Base-by-base conservation (phyloP, 2,797 vertebrate species). In the Hippoglossus hippoglossus region DNA sequence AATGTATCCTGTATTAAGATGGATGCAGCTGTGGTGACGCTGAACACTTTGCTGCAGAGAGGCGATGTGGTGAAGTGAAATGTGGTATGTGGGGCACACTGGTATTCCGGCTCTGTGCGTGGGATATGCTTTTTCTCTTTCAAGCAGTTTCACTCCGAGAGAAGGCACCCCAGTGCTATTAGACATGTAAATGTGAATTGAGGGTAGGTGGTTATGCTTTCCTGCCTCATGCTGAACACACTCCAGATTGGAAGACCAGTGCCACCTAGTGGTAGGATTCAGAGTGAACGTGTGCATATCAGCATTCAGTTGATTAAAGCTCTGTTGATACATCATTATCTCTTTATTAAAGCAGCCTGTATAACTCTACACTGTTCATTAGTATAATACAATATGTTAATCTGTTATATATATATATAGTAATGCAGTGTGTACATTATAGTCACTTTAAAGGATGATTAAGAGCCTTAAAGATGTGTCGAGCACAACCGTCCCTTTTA, bases 171-270 rank as follows among this genome's bases (percentile, higher is more conserved):
- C 69, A 72, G 71, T 71, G 55, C 80, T 81, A 85, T 90, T 80
- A 88, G 83, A 88, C 83, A 87, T 93, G 88, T 89, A 90, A 84
- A 92, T 90, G 85, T 75, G 87, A 89, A 89, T 85, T 83, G 62
- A 75, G 84, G 77, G 90, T 91, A 90, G 90, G 92, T 83, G 93
- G 91, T 89, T 89, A 76, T 81, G 88, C 84, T 85, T 85, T 70
- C 67, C 73, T 78, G 63, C 69, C 71, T 71, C 81, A 77, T 80
- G 65, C 71, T 69, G 65, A 55, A 25, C 59, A 63, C 26, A 52
- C 31, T 85, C 51, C 75, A 88, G 56, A 75, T 87, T 87, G 67
- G 90, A 85, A 91, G 83, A 87, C 82, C 79, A 94, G 83, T 93
- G 93, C 89, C 94, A 92, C 85, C 93, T 76, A 90, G 92, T 94